Evolutionary conservation across 2,113 vertebrate species (phyloP), one percentile per base, ranked within the genome.

Genomic region (Protobothrops mucrosquamatus): DNA sequence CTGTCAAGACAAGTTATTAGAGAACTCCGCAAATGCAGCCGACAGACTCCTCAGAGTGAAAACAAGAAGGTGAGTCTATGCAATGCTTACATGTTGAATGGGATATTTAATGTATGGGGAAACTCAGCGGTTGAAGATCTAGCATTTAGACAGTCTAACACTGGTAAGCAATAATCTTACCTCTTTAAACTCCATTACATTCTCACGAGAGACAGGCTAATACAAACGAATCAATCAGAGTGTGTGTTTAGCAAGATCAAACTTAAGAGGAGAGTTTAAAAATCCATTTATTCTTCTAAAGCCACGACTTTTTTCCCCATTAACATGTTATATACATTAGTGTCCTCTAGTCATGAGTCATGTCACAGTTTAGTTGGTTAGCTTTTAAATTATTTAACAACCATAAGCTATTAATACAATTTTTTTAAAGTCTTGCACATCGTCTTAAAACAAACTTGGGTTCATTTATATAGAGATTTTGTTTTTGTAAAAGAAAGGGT

Each of bases 151-250:
- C 98, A 98, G 97, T 98, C 97, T 98, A 98, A 98, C 97, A 97
- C 98, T 98, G 98, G 97, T 98, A 98, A 98, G 98, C 97, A 96
- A 97, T 98, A 98, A 94, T 99, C 99, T 99, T 99, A 99, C 99
- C 99, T 99, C 99, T 98, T 98, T 99, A 98, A 98, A 98, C 98
- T 98, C 98, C 99, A 97, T 98, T 99, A 98, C 98, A 98, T 98
- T 99, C 98, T 99, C 98, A 98, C 96, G 97, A 98, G 98, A 98
- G 98, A 98, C 98, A 98, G 95, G 98, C 98, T 98, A 98, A 98
- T 98, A 98, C 98, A 99, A 98, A 98, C 98, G 98, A 99, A 98
- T 98, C 98, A 98, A 98, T 99, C 98, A 98, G 98, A 98, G 97
- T 98, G 98, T 99, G 98, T 98, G 98, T 99, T 99, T 99, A 99